These are phyloP conservation scores for Hirudo medicinalis DNA, from an alignment of 1,140 invertebrate genomes.

Conservation along the genomic window DNA sequence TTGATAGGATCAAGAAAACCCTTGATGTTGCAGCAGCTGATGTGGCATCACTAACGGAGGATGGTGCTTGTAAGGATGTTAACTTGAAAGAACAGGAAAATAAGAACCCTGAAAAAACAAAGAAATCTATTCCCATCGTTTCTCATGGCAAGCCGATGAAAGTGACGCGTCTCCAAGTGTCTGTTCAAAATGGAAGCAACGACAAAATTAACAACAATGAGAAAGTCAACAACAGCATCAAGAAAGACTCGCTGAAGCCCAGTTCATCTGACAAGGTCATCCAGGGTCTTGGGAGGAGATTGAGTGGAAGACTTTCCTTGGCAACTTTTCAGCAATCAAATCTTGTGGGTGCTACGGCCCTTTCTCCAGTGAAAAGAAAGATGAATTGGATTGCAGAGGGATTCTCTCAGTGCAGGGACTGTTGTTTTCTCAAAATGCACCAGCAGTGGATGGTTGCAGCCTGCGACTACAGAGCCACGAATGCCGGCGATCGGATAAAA, in stretches of 20 bases:
- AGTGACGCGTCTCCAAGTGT: not conserved
- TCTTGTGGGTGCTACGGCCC: not conserved
- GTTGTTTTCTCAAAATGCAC: not conserved
- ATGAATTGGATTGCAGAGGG: slow-evolving; percentile 10
- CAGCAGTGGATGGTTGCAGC: not conserved
- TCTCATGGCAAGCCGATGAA: not conserved
- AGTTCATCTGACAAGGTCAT: not conserved
- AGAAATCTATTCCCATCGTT: not conserved
- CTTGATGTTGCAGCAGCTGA: not conserved
- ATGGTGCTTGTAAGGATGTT: not conserved
- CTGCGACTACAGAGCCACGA: slow-evolving; percentile 7
- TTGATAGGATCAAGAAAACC: not conserved
- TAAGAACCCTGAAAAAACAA: not conserved
- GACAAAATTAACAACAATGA: not conserved
- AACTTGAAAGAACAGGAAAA: not conserved
- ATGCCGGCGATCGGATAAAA: not conserved
- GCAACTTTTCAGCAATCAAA: not conserved
- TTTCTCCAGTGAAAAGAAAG: not conserved
- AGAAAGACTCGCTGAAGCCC: not conserved
- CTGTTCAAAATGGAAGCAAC: not conserved
- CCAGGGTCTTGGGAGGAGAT: not conserved
- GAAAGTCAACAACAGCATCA: not conserved
- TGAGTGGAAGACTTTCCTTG: not conserved
- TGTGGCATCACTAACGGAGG: not conserved
- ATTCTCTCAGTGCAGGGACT: slow-evolving; percentile 13